Evolutionary conservation across 2,113 vertebrate genomes (phyloP).

Genomic region (Microtus oregoni): DNA sequence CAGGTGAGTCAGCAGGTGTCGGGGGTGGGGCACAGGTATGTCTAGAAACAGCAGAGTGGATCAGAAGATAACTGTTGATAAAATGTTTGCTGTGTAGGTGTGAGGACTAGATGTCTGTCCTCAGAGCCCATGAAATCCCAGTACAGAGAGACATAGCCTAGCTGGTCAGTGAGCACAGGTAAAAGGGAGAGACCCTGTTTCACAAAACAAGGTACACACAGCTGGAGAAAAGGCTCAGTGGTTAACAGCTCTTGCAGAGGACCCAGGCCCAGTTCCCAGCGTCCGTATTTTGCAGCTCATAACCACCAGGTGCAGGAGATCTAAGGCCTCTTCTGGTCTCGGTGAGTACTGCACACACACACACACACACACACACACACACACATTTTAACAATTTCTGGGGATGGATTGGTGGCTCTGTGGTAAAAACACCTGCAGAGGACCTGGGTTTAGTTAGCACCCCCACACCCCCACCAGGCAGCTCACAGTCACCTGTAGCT

Average conservation of each 20-base stretch:
- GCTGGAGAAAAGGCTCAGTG: background rate
- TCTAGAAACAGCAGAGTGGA: background rate
- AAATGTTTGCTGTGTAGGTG: background rate
- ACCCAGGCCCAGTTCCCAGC: background rate
- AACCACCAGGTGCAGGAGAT: background rate
- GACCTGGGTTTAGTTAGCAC: too few species aligned
- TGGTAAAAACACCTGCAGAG: too few species aligned
- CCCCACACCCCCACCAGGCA: too few species aligned
- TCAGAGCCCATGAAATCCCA: background rate
- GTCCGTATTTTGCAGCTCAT: background rate
- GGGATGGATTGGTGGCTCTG: background rate
- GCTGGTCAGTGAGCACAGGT: background rate
- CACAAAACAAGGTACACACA: background rate
- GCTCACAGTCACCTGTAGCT: too few species aligned
- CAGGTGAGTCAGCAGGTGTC: background rate
- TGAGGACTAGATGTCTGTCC: background rate
- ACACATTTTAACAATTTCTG: background rate
- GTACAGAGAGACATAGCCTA: background rate
- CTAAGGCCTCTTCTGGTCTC: too few species aligned
- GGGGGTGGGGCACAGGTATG: rapidly evolving
- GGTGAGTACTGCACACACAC: too few species aligned
- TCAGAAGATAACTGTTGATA: background rate
- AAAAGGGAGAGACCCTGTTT: background rate
- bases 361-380: too few species aligned
- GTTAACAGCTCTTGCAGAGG: background rate